Evolutionary conservation across 2,888 invertebrate genomes (phyloP).

Genomic region (Leptinotarsa tumamoca): DNA sequence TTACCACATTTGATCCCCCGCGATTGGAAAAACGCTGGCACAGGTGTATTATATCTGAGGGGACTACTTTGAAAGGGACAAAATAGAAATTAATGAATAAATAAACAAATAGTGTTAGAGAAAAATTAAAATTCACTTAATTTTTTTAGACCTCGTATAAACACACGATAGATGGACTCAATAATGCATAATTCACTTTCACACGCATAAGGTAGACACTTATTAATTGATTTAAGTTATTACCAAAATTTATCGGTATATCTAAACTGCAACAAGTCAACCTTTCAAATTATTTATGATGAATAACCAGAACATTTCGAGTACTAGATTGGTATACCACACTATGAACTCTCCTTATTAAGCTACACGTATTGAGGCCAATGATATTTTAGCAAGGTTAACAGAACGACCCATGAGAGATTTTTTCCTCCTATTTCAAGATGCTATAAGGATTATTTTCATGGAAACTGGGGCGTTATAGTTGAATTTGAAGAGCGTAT

Average conservation of each 20-base stretch:
- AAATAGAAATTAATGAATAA: too few species aligned
- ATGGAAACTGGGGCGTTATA: conserved; percentile 14
- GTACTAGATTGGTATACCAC: conserved; percentile 37
- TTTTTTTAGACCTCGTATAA: too few species aligned
- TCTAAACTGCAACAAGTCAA: conserved; percentile 9
- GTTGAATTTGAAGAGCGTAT: background rate
- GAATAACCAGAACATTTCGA: conserved; percentile 31
- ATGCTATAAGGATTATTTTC: conserved; percentile 33
- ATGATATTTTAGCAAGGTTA: conserved; percentile 61
- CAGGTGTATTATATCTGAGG: too few species aligned
- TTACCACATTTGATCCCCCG: too few species aligned
- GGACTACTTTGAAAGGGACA: too few species aligned
- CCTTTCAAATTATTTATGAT: conserved; percentile 24
- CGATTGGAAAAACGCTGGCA: too few species aligned
- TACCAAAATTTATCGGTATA: conserved; percentile 14
- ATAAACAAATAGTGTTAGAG: too few species aligned
- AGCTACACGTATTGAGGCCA: conserved; percentile 62
- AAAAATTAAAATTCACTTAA: too few species aligned
- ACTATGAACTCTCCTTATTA: conserved; percentile 52
- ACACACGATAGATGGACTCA: background rate
- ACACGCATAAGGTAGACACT: background rate
- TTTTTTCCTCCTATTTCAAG: conserved; percentile 49
- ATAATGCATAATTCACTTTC: background rate
- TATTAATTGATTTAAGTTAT: conserved; percentile 2
- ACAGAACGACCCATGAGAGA: conserved; percentile 53